These are phyloP conservation scores for Smutsia gigantea DNA, from an alignment of 2,797 vertebrate species.

Conservation along the genomic window DNA sequence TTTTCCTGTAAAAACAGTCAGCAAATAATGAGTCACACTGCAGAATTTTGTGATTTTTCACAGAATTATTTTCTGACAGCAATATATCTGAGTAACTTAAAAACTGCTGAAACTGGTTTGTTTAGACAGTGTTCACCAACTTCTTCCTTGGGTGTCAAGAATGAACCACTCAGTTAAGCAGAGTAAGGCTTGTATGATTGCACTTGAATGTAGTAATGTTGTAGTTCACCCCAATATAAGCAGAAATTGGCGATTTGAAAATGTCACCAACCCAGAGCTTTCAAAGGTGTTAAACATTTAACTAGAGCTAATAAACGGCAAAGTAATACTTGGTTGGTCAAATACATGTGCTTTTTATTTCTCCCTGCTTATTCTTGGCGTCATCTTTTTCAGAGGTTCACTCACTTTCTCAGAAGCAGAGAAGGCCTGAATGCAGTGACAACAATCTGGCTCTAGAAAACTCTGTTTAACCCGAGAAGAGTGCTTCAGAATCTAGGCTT, in stretches of 20 bases:
- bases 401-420: conserved; percentile 9
- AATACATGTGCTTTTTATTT: neutral
- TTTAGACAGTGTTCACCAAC: conserved; percentile 65
- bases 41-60: conserved; percentile 51
- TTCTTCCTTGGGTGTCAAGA: conserved; percentile 69
- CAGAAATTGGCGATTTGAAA: conserved; percentile 59
- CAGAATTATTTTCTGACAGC: conserved; percentile 55
- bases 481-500: neutral
- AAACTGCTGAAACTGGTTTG: conserved; percentile 63
- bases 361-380: neutral
- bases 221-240: conserved; percentile 31
- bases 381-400: neutral
- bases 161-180: conserved; percentile 23
- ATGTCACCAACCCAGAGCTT: conserved; percentile 64
- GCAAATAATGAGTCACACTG: conserved; percentile 63
- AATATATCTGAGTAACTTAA: conserved; percentile 50
- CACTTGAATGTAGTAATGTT: neutral
- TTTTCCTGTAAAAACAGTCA: conserved; percentile 18
- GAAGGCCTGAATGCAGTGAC: neutral
- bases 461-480: neutral
- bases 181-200: neutral
- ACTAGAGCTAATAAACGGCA: conserved; percentile 61
- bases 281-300: conserved; percentile 66
- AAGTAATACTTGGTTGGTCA: conserved; percentile 11
- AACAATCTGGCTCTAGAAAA: neutral